Base-by-base conservation (phyloP, 1,140 invertebrate species). In the Calliphora vicina region DNA sequence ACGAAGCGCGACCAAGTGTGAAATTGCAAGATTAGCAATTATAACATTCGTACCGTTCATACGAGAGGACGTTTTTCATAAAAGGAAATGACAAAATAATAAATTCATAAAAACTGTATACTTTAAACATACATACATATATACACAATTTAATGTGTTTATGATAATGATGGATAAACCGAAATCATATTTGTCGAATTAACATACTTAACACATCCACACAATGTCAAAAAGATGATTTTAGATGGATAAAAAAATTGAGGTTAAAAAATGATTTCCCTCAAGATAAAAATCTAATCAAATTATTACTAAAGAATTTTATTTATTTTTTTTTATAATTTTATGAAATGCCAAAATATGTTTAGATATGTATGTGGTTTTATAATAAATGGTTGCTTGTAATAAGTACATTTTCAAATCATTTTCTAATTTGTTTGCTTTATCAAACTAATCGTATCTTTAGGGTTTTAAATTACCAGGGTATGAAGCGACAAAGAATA, bases 21-120 rank as follows among this genome's bases (percentile, higher is more conserved):
- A 84, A 84, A 84, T 84, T 84, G 73, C 82, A 81, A 82, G 73
- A 84, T 82, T 82, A 84, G 83, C n/a, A 74, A 84, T 78, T 78
- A 82, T 17, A n/a, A 78, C 20, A 78, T 74, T 29, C 12, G 42
- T 27, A 27, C 29, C n/a, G n/a, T n/a, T n/a, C n/a, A n/a, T n/a
- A n/a, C n/a, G n/a, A n/a, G n/a, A n/a, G n/a, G 35, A 1, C 35
- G 1, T 35, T 35, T 35, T 35, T 35, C 8, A 4, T 35, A 29
- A 45, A 15, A 61, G 74, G 35, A 72, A 57, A 26, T 35, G 57
- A 83, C 35, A 82, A 74, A 76, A 20, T 45, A 74, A 82, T 67
- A 29, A 76, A 20, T 17, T 82, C n/a, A 35, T 10, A 43, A 25
- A 42, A 83, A 71, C 1, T 6, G 3, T 67, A 0, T 23, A 4